Conservation (phyloP, 2,888 invertebrate genomes). For the Hirtodrosophila histrioides region DNA sequence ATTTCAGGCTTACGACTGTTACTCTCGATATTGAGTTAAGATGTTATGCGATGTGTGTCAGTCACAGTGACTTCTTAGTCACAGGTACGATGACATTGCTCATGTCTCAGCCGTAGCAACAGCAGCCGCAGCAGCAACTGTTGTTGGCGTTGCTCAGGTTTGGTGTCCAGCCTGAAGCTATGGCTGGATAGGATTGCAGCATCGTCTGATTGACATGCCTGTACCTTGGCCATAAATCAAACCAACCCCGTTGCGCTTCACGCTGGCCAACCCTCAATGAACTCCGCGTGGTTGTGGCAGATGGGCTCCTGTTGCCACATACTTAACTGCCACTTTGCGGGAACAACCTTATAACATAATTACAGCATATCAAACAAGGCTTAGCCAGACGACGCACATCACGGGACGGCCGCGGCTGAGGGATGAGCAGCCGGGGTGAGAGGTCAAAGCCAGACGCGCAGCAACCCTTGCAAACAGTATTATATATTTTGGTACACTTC, state of each 20-base stretch:
- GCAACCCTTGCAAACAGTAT: slow-evolving; percentile 29
- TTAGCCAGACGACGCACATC: slow-evolving; percentile 41
- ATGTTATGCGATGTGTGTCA: too few species aligned
- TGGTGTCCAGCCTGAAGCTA: neutral
- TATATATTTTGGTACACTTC: neutral
- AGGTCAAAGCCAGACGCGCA: slow-evolving; percentile 30
- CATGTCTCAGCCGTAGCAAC: neutral
- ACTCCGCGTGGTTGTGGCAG: slow-evolving; percentile 1
- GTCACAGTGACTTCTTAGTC: too few species aligned
- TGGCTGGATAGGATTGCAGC: slow-evolving; percentile 1
- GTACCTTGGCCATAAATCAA: slow-evolving; percentile 40
- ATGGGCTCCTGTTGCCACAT: slow-evolving; percentile 28
- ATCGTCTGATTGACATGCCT: slow-evolving; percentile 14
- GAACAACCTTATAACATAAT: slow-evolving; percentile 79
- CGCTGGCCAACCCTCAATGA: slow-evolving; percentile 39
- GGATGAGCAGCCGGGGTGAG: slow-evolving; percentile 11
- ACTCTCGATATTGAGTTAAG: too few species aligned
- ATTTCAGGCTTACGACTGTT: too few species aligned
- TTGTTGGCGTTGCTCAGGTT: neutral
- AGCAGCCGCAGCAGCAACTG: slow-evolving; percentile 14
- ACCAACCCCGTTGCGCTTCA: slow-evolving; percentile 32
- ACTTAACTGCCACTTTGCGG: slow-evolving; percentile 73
- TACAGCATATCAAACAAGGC: slow-evolving; percentile 74
- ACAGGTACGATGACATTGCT: too few species aligned
- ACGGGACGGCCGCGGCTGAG: neutral